These are phyloP conservation scores for Pygoscelis adeliae DNA, from an alignment of 2,113 vertebrate genomes.

Conservation along the genomic window DNA sequence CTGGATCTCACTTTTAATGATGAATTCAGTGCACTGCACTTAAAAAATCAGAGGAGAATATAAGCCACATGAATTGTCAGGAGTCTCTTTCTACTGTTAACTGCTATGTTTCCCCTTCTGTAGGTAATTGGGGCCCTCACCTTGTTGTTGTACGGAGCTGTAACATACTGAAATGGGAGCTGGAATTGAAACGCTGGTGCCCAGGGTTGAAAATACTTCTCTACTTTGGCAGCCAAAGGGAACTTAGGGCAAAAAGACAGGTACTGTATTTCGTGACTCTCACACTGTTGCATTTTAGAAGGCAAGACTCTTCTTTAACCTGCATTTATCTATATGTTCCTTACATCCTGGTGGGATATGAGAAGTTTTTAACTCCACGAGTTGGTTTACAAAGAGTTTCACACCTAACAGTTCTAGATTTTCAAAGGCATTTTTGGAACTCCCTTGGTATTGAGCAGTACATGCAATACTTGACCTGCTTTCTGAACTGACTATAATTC, in stretches of 20 bases:
- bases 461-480: background rate
- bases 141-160: conserved; percentile 89
- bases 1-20: background rate
- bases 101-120: background rate
- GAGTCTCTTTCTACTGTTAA: background rate
- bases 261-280: conserved; percentile 55
- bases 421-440: background rate
- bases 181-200: conserved; percentile 93
- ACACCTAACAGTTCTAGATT: background rate
- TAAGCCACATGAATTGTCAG: background rate
- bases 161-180: conserved; percentile 89
- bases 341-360: background rate
- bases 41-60: background rate
- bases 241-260: conserved; percentile 86
- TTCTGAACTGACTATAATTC: background rate
- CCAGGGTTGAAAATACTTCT: conserved; percentile 89
- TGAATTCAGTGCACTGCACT: background rate
- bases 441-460: background rate
- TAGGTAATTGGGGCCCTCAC: conserved; percentile 92
- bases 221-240: conserved; percentile 85
- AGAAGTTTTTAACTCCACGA: background rate
- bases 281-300: background rate
- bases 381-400: background rate
- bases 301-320: background rate
- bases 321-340: background rate